Evolutionary conservation across 2,797 vertebrate genomes (phyloP), one percentile per base, ranked within the genome.

Genomic region (Helicolenus hilgendorfi): DNA sequence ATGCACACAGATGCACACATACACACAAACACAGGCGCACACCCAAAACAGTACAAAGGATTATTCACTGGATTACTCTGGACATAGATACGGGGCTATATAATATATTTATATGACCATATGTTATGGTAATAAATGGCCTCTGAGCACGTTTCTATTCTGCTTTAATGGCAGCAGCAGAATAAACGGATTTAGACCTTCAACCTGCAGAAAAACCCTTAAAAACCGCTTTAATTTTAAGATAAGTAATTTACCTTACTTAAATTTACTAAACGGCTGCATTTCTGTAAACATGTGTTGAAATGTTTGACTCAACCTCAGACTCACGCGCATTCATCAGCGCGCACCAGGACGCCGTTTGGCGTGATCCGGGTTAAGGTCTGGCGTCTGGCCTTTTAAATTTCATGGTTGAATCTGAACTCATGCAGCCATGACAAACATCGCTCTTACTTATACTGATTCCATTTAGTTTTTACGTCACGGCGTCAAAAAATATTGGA

Each of bases 401-500:
- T 94, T 88, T 96, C 95, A 96, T 94, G 92, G 77, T 95, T 96
- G 94, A 96, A 95, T 95, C 94, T 96, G 94, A 96, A 93, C 95
- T 93, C 92, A 92, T 41, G 76, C 76, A 84, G 74, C 77, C 77
- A 82, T 70, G 80, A 85, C 88, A 84, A 88, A 85, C 88, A 86
- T 70, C 24, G 59, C 77, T 71, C 81, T 29, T 79, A 27, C 36
- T 41, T 56, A 9, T 2, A 24, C 10, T 36, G 22, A 24, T 72
- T 64, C 33, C 41, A 72, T 38, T 55, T 55, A 24, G 8, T 73
- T 86, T 45, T 77, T n/a, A 13, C 22, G 14, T 9, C n/a, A 24
- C 2, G 2, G 11, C 24, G 35, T 53, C 20, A 7, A 67, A 4
- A 26, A 55, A 24, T 15, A 41, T 41, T 41, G n/a, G n/a, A 24